Evolutionary conservation across 2,888 invertebrate genomes (phyloP).

Genomic region (Lobophora halterata): DNA sequence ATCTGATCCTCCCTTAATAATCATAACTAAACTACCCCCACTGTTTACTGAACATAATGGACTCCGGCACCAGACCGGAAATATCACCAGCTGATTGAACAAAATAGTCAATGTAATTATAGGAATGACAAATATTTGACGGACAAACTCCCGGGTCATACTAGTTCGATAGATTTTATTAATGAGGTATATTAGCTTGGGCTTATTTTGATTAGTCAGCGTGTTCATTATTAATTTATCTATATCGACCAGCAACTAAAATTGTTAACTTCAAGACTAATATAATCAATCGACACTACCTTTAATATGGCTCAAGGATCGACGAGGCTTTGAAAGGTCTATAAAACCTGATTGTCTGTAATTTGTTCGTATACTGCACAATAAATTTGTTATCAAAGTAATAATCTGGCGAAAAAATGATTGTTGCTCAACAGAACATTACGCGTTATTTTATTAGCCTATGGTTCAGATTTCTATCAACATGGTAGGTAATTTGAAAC

Average conservation of each 20-base stretch:
- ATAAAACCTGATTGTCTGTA: neutral
- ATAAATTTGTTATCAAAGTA: conserved; percentile 27
- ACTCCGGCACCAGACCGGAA: conserved; percentile 33
- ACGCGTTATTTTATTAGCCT: conserved; percentile 7
- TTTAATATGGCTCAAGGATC: conserved; percentile 41
- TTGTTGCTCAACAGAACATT: conserved; percentile 46
- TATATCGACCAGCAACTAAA: no score
- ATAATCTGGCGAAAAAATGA: conserved; percentile 48
- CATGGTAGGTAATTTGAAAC: conserved; percentile 51
- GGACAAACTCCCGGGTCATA: conserved; percentile 10
- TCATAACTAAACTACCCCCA: conserved; percentile 9
- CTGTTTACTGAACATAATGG: conserved; percentile 37
- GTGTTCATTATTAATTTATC: no score
- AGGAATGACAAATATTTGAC: conserved; percentile 19
- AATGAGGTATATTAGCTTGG: conserved; percentile 20
- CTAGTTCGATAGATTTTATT: conserved; percentile 9
- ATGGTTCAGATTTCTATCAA: conserved; percentile 56
- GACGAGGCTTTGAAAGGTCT: neutral
- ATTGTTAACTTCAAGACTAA: no score
- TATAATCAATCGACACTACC: conserved; percentile 6
- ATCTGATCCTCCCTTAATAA: conserved; percentile 7
- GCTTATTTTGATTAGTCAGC: no score
- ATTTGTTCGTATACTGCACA: no score
- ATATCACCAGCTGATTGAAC: conserved; percentile 35
- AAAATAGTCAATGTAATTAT: conserved; percentile 34